Percentiles rank a stretch among this genome's conserved stretches.
These are phyloP conservation scores for Tryphoninae sp. DNA, from an alignment of 2,888 invertebrate genomes.

Conservation along the genomic window DNA sequence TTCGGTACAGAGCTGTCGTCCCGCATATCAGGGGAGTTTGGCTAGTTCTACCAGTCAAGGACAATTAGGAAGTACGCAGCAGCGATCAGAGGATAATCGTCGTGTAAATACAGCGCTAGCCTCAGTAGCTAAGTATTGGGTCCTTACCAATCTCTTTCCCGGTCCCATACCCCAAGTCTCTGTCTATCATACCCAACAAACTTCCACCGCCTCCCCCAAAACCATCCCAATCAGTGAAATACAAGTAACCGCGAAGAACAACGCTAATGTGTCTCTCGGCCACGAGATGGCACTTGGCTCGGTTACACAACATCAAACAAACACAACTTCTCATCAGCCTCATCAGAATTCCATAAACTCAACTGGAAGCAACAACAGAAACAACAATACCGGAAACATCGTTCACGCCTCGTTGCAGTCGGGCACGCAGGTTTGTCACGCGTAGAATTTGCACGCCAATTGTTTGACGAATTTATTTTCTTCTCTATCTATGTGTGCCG, in stretches of 20 bases:
- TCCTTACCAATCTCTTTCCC: constrained; percentile 91
- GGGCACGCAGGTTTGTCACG: constrained; percentile 79
- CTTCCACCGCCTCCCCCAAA: constrained; percentile 83
- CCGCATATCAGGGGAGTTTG: constrained; percentile 79
- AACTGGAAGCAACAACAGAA: constrained; percentile 69
- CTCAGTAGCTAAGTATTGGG: constrained; percentile 92
- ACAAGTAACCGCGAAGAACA: constrained; percentile 74
- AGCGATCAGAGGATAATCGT: constrained; percentile 76
- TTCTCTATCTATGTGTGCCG: constrained; percentile 13
- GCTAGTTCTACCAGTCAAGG: constrained; percentile 77
- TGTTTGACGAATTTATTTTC: constrained; percentile 53
- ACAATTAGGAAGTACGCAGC: constrained; percentile 78
- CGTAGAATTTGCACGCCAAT: constrained; percentile 69
- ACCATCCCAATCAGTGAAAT: constrained; percentile 83
- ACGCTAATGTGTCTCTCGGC: constrained; percentile 70
- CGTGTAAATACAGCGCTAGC: constrained; percentile 84
- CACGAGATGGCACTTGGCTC: constrained; percentile 79
- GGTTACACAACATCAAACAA: constrained; percentile 75
- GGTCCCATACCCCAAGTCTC: constrained; percentile 90
- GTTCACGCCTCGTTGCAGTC: constrained; percentile 78
- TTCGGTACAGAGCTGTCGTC: constrained; percentile 79
- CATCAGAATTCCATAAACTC: constrained; percentile 75
- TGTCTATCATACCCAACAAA: constrained; percentile 84
- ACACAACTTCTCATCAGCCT: constrained; percentile 75
- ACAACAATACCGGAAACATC: constrained; percentile 70